Evolutionary conservation across 2,113 vertebrate genomes (phyloP).

Genomic region (Hemicordylus capensis): DNA sequence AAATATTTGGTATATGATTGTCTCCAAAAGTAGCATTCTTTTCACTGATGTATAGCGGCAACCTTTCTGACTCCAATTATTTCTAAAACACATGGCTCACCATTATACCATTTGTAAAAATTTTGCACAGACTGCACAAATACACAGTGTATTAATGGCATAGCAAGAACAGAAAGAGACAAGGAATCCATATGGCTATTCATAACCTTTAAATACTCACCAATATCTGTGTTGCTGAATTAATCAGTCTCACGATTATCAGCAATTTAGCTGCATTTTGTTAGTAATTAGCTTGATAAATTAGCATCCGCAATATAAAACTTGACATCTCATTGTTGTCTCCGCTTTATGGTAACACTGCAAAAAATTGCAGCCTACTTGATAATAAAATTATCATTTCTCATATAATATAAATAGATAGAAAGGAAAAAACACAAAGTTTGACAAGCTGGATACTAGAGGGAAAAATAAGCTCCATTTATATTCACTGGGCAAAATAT

Average conservation of each 20-base stretch:
- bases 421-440: constrained; percentile 70
- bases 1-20: constrained; percentile 3
- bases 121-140: constrained; percentile 33
- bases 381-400: constrained; percentile 68
- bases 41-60: constrained; percentile 49
- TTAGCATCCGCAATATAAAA: constrained; percentile 81
- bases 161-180: constrained; percentile 57
- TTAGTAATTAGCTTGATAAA: constrained; percentile 84
- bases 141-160: constrained; percentile 50
- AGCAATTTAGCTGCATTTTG: constrained; percentile 80
- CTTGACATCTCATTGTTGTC: constrained; percentile 78
- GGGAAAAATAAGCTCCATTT: constrained; percentile 58
- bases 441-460: constrained; percentile 69
- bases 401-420: constrained; percentile 68
- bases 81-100: constrained; percentile 66
- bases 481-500: constrained; percentile 75
- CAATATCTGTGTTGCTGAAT: constrained; percentile 74
- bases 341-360: constrained; percentile 75
- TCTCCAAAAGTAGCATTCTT: constrained; percentile 49
- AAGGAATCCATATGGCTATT: constrained; percentile 53
- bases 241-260: constrained; percentile 80
- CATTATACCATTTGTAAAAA: constrained; percentile 54
- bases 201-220: constrained; percentile 75
- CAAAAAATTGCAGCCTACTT: constrained; percentile 68
- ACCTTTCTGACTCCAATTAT: constrained; percentile 53